Evolutionary conservation across 2,113 vertebrate species (phyloP), one percentile per base, ranked within the genome.

Genomic region (Urocolius indicus): DNA sequence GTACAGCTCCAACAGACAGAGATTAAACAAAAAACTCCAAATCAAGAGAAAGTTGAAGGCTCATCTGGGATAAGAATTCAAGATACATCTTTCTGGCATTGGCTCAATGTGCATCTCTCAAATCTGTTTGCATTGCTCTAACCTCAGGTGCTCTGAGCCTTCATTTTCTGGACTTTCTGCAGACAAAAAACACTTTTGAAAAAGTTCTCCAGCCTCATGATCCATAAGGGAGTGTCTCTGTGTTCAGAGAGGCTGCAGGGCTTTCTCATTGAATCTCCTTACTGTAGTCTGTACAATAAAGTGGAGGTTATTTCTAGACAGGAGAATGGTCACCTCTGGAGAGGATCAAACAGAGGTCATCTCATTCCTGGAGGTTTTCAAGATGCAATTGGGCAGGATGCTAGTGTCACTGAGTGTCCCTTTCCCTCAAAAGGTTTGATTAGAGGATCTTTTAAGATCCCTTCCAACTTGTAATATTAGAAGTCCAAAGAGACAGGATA

Each of bases 341-440:
- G 65, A n/a, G 30, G 26, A 43, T 57, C 41, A 65, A 68, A 16
- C 21, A 43, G 45, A 49, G 9, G 13, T 20, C 21, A 41, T 3
- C 23, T 51, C 48, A 11, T 43, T 7, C 17, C 13, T 46, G 45
- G 7, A 58, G 7, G 0, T 45, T 74, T 77, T 65, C 45, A 69
- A 27, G 15, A 36, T 23, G 9, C 0, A 5, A 11, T 5, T 62
- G 41, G 32, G 23, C 20, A 83, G 12, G 10, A 11, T 36, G 14
- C 16, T 75, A 57, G 26, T 26, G 4, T 14, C 29, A 9, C 7
- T 18, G 21, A 69, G 6, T 5, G 2, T 52, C 20, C 17, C 16
- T 38, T 32, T 58, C n/a, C 18, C 23, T 13, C 4, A 20, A 19
- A 46, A 59, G 1, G 0, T 4, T 83, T 34, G 10, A 16, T 36